These are phyloP conservation scores for Gila orcuttii DNA, from an alignment of 2,113 vertebrate genomes.

Conservation along the genomic window DNA sequence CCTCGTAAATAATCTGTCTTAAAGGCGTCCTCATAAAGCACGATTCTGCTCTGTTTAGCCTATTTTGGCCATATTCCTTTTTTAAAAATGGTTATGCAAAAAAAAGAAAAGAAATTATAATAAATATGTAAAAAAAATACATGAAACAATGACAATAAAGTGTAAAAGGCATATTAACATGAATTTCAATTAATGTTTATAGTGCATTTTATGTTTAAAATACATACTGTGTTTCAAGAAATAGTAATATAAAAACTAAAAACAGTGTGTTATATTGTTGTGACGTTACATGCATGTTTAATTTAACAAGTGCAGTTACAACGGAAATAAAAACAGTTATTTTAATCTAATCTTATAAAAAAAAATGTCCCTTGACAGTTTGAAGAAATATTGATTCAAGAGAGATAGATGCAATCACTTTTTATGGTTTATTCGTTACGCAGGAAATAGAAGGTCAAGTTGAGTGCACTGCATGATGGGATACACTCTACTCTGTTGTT, in stretches of 20 bases:
- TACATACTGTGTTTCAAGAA: neutral
- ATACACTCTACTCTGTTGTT: neutral
- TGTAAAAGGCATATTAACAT: neutral
- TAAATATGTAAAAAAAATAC: too few relatives aligned
- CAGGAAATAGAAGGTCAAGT: neutral
- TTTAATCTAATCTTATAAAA: neutral
- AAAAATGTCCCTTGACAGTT: neutral
- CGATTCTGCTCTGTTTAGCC: neutral
- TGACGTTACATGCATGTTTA: neutral
- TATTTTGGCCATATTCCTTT: neutral
- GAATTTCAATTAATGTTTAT: neutral
- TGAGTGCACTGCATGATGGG: neutral
- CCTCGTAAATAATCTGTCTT: neutral
- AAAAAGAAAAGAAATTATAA: neutral
- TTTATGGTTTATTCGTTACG: neutral
- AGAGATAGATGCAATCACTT: neutral
- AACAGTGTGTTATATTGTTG: too few relatives aligned
- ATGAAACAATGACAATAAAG: neutral
- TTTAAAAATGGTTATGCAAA: neutral
- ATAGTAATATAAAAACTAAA: neutral
- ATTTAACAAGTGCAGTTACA: neutral
- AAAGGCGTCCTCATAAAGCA: constrained; percentile 1
- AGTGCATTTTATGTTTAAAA: too few relatives aligned
- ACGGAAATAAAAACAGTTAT: neutral
- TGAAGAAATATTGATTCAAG: neutral